These are phyloP conservation scores for Eclectus roratus DNA, from an alignment of 2,113 vertebrate species.

Conservation along the genomic window DNA sequence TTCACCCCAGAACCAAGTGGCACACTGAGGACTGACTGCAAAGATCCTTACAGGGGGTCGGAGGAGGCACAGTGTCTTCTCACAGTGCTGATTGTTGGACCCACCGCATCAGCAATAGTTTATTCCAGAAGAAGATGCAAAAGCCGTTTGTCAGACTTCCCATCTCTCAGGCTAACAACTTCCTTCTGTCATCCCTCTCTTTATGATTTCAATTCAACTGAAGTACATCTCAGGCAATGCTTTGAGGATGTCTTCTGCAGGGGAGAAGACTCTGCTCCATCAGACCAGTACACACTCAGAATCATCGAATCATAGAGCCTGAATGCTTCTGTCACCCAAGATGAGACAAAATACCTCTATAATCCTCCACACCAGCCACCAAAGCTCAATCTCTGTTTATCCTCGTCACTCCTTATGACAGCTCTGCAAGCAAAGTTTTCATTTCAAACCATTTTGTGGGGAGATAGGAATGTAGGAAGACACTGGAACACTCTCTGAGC, in stretches of 20 bases:
- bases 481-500: neutral
- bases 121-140: neutral
- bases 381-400: neutral
- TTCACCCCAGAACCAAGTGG: neutral
- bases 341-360: neutral
- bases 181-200: neutral
- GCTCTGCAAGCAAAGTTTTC: neutral
- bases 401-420: neutral
- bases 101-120: neutral
- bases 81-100: neutral
- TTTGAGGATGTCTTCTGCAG: neutral
- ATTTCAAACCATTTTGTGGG: slow-evolving; percentile 10
- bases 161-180: neutral
- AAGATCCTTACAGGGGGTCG: neutral
- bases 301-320: neutral
- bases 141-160: neutral
- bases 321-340: neutral
- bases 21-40: neutral
- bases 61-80: neutral
- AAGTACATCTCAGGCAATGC: neutral
- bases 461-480: slow-evolving; percentile 12
- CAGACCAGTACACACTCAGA: neutral
- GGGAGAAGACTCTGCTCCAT: neutral
- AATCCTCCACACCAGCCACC: neutral
- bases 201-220: neutral